Conservation (phyloP, 2,113 vertebrate species). For the Oncorhynchus gorbuscha region DNA sequence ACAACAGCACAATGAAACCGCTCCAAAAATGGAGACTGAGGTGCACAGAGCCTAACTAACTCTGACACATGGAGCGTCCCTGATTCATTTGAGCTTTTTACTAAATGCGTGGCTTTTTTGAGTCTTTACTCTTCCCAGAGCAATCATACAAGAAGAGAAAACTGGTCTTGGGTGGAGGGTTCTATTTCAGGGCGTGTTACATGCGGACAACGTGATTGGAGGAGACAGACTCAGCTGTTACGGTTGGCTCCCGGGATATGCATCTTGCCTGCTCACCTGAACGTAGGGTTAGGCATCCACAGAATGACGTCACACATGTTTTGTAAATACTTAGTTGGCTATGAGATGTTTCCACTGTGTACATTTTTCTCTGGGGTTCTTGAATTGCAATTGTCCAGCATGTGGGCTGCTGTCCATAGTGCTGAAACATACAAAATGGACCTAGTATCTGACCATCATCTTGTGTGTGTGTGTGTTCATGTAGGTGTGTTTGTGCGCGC, state of each 20-base stretch:
- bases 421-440: too few relatives aligned
- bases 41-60: not conserved
- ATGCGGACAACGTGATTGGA: constrained; percentile 3
- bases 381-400: too few relatives aligned
- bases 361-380: too few relatives aligned
- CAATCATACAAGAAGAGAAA: constrained; percentile 16
- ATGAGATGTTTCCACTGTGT: not conserved
- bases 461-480: too few relatives aligned
- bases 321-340: not conserved
- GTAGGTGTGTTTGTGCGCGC: not conserved
- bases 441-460: too few relatives aligned
- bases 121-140: not conserved
- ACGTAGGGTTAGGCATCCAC: too few relatives aligned
- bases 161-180: constrained; percentile 29
- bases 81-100: constrained; percentile 2
- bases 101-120: not conserved
- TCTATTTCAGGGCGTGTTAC: constrained; percentile 46
- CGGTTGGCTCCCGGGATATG: constrained; percentile 40
- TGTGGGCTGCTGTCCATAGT: too few relatives aligned
- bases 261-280: not conserved
- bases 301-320: not conserved
- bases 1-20: not conserved
- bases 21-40: not conserved
- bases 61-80: constrained; percentile 15
- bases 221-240: constrained; percentile 53